Conservation (phyloP, 2,797 vertebrate species). For the Limnodromus scolopaceus region DNA sequence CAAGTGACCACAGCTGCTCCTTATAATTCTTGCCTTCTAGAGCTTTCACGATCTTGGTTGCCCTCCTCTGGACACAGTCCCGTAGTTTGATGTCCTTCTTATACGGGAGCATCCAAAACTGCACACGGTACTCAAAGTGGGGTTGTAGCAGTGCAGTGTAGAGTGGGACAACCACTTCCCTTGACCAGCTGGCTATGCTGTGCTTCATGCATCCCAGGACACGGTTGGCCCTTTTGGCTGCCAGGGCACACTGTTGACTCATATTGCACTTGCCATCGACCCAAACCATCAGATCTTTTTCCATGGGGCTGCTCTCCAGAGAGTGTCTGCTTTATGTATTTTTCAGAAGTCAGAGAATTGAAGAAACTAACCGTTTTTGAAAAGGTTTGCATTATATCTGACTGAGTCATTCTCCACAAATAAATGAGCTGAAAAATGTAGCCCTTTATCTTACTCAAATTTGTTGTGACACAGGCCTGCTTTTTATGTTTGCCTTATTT, state of each 20-base stretch:
- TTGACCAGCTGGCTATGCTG: rapidly evolving
- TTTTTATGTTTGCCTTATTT: neutral
- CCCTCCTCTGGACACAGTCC: neutral
- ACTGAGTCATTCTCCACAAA: neutral
- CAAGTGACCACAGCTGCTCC: rapidly evolving
- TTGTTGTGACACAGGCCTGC: neutral
- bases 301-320: rapidly evolving
- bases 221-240: rapidly evolving
- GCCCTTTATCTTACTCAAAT: neutral
- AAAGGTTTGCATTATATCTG: neutral
- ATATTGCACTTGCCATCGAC: neutral
- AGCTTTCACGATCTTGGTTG: neutral
- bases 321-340: neutral
- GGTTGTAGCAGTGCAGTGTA: rapidly evolving
- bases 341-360: neutral
- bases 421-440: neutral
- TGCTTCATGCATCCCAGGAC: neutral
- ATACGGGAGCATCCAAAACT: rapidly evolving
- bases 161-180: neutral
- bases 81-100: neutral
- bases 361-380: neutral
- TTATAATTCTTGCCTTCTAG: rapidly evolving
- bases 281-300: neutral
- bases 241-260: neutral
- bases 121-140: rapidly evolving